Evolutionary conservation across 2,113 vertebrate species (phyloP), one percentile per base, ranked within the genome.

Genomic region (Lipophrys pholis): DNA sequence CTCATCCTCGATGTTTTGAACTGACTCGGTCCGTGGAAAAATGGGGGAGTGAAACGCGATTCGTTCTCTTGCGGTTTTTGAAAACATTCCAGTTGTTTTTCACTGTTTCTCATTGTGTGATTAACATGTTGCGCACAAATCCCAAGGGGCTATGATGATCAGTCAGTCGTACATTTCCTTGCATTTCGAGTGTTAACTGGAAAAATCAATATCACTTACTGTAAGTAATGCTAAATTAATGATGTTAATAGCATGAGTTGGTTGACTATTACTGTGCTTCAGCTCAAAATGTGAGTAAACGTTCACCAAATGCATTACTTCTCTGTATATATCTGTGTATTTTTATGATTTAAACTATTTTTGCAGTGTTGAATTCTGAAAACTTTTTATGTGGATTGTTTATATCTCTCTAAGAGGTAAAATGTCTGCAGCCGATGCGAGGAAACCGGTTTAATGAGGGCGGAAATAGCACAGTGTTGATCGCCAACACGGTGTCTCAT

Each of bases 271-370:
- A 59, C 74, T 74, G 78, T 78, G 84, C 76, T 89, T 87, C 56
- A 62, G 75, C 71, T 82, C 71, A 78, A 76, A 80, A 79, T 80
- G 81, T 81, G 85, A 84, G 76, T 80, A 80, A 84, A 72, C 71
- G 73, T 83, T 87, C 81, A 84, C 81, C 80, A 79, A 78, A 90
- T 80, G 85, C 87, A 87, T 89, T 83, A 87, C 81, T 90, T 83
- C 61, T 86, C 56, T 90, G 82, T 89, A 83, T 78, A 88, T 56
- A 81, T 86, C 80, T 68, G 65, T 87, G 77, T 84, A 89, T 86
- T 92, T 91, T 74, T 88, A 89, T 91, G 82, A 87, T 91, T 91
- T 92, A 50, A 88, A 86, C 84, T 85, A 85, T 88, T 91, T 90
- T 90, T 89, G 83, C 85, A 89, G 89, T 86, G 84, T 89, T 84